Evolutionary conservation across 2,888 invertebrate genomes (phyloP).

Genomic region (Brachyptera putata): DNA sequence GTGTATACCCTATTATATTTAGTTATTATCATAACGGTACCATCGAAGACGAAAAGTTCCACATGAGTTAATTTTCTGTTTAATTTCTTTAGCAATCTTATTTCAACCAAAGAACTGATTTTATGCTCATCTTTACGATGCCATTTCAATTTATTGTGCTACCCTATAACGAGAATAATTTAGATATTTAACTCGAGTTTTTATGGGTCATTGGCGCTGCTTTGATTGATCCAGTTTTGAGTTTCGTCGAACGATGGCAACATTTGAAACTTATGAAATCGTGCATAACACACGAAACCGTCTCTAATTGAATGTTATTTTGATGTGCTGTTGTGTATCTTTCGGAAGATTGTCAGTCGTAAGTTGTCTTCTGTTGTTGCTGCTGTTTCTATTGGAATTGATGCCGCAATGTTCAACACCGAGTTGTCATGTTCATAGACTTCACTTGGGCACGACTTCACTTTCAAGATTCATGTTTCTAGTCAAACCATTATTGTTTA

Average conservation of each 20-base stretch:
- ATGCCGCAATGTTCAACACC: not conserved
- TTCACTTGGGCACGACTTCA: not conserved
- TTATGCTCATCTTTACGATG: conserved; percentile 15
- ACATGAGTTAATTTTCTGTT: conserved; percentile 1
- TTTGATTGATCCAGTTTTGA: too few species aligned
- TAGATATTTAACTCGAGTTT: too few species aligned
- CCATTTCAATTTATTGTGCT: too few species aligned
- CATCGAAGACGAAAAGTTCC: not conserved
- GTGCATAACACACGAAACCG: not conserved
- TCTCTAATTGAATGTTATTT: not conserved
- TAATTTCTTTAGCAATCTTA: not conserved
- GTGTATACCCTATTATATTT: not conserved
- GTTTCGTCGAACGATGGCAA: not conserved
- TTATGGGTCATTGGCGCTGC: too few species aligned
- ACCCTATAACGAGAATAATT: too few species aligned
- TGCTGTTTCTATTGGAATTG: too few species aligned
- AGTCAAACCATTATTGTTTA: too few species aligned
- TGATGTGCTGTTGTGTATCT: not conserved
- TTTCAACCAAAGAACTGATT: not conserved
- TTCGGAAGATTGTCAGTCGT: not conserved
- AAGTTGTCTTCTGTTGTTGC: not conserved
- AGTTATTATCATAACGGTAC: conserved; percentile 11
- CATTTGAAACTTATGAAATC: not conserved
- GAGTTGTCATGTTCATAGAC: not conserved
- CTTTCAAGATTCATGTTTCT: too few species aligned